Evolutionary conservation across 1,140 invertebrate species (phyloP).

Genomic region (Brachionus plicatilis): DNA sequence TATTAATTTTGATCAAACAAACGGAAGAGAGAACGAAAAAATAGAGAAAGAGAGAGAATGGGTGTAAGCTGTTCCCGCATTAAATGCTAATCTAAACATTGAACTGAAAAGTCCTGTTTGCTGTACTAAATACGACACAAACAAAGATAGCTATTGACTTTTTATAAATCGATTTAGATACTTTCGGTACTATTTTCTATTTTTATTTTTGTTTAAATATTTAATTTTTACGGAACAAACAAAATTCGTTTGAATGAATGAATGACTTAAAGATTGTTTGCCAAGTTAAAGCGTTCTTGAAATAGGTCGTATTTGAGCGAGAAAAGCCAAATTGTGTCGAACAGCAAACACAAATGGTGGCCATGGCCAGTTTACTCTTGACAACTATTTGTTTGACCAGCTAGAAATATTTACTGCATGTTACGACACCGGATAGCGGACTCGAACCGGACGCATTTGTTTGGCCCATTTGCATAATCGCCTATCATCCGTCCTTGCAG

Average conservation of each 20-base stretch:
- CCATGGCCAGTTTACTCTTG: background rate
- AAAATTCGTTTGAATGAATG: background rate
- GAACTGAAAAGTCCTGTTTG: background rate
- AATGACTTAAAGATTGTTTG: background rate
- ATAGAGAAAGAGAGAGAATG: background rate
- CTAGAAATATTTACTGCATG: background rate
- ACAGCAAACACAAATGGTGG: slow-evolving; percentile 13
- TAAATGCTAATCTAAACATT: slow-evolving; percentile 15
- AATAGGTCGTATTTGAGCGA: slow-evolving; percentile 26
- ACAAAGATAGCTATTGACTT: slow-evolving; percentile 25
- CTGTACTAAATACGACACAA: slow-evolving; percentile 2
- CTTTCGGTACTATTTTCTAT: background rate
- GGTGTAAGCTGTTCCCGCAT: slow-evolving; percentile 7
- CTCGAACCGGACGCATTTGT: background rate
- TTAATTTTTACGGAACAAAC: background rate
- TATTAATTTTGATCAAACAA: slow-evolving; percentile 22
- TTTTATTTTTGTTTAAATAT: background rate
- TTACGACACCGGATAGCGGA: background rate
- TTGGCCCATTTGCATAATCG: slow-evolving; percentile 5
- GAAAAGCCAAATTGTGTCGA: background rate
- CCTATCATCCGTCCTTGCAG: background rate
- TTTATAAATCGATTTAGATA: background rate
- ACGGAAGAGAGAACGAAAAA: background rate
- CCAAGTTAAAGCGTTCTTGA: background rate
- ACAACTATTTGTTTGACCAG: background rate